Conservation (phyloP, 1,140 invertebrate genomes). For the Acromyrmex charruanus region DNA sequence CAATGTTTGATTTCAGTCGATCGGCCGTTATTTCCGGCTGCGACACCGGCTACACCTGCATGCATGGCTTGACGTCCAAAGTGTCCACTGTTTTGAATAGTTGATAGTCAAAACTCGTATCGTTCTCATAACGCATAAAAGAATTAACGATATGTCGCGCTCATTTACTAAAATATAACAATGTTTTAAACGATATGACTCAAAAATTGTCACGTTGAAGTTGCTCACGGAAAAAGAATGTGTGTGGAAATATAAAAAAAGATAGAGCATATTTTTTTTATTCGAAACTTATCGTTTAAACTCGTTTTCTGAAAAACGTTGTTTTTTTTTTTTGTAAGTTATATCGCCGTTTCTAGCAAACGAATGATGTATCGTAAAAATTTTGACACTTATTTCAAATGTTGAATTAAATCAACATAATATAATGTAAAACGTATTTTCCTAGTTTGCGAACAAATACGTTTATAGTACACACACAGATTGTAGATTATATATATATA, state of each 20-base stretch:
- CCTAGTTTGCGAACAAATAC: neutral
- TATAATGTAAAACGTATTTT: too few relatives aligned
- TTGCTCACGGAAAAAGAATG: too few relatives aligned
- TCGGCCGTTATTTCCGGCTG: constrained; percentile 71
- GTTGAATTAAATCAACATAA: neutral
- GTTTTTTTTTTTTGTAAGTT: too few relatives aligned
- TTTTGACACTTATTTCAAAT: neutral
- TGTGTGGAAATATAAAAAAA: too few relatives aligned
- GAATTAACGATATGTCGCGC: neutral
- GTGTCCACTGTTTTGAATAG: neutral
- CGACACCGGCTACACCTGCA: constrained; percentile 47
- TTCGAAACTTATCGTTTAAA: too few relatives aligned
- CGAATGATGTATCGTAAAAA: too few relatives aligned
- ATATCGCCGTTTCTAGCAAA: too few relatives aligned
- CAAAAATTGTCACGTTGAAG: too few relatives aligned
- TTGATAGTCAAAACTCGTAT: neutral
- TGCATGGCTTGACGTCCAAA: constrained; percentile 5
- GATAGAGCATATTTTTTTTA: too few relatives aligned
- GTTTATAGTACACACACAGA: neutral
- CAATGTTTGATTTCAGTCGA: constrained; percentile 75
- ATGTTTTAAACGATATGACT: too few relatives aligned
- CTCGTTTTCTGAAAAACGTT: too few relatives aligned
- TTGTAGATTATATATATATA: neutral
- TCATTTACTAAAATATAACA: too few relatives aligned
- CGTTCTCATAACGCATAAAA: neutral